phyloP scores from a whole-genome alignment of 1,140 invertebrate genomes.

The Choristoneura fumiferana region DNA sequence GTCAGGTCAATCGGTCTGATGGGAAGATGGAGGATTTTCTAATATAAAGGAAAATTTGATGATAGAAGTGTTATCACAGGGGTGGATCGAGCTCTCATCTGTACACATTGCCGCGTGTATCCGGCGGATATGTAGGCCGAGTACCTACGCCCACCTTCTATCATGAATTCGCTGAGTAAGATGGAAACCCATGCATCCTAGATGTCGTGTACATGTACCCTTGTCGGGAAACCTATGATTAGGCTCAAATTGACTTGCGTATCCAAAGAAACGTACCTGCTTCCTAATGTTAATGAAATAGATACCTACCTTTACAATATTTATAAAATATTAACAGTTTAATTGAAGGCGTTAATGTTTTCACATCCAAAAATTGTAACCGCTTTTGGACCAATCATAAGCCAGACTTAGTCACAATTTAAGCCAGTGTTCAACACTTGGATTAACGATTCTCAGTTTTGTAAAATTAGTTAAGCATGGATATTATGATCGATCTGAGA shows the following conservation, averaged over 20 bases:
- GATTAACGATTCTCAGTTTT: no score
- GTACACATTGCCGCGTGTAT: conserved; percentile 54
- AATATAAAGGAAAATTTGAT: background rate
- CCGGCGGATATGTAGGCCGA: conserved; percentile 59
- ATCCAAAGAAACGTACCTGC: no score
- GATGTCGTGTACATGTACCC: conserved; percentile 43
- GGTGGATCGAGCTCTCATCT: conserved; percentile 59
- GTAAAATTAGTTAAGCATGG: no score
- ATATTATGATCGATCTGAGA: no score
- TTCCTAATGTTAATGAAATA: no score
- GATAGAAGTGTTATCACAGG: conserved; percentile 47
- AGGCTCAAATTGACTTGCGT: background rate
- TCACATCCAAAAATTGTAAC: no score
- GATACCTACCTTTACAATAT: no score
- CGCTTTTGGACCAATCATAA: no score
- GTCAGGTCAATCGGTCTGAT: background rate
- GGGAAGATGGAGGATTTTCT: background rate
- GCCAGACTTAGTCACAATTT: no score
- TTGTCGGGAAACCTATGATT: conserved; percentile 10
- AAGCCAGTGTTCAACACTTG: no score
- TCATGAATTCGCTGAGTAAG: conserved; percentile 68
- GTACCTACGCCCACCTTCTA: conserved; percentile 66
- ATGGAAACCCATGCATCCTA: conserved; percentile 30
- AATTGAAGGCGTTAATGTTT: no score
- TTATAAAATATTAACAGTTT: no score